Conservation (phyloP, 2,888 invertebrate genomes). For the Lagria hirta region DNA sequence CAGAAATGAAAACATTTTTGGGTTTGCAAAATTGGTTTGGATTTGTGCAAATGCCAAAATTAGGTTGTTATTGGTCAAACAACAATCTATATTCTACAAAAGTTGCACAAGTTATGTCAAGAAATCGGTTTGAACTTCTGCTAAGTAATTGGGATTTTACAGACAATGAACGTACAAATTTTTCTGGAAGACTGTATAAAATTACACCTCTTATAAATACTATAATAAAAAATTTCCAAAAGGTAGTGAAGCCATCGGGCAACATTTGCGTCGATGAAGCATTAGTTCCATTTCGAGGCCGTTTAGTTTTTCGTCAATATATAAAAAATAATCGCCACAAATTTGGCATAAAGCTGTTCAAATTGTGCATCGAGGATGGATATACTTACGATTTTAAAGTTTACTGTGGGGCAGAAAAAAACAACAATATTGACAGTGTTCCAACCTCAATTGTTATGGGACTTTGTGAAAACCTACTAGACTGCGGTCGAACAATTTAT, state of each 20-base stretch:
- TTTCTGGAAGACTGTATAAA: slow-evolving; percentile 4
- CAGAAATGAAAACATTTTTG: too few relatives aligned
- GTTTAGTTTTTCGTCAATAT: slow-evolving; percentile 10
- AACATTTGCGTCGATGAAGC: slow-evolving; percentile 12
- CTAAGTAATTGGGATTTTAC: too few relatives aligned
- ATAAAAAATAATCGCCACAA: slow-evolving; percentile 11
- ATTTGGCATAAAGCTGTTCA: slow-evolving; percentile 16
- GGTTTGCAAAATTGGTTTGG: too few relatives aligned
- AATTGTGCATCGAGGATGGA: slow-evolving; percentile 8
- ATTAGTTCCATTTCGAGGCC: slow-evolving; percentile 8
- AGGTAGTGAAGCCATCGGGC: slow-evolving; percentile 3
- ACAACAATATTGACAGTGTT: slow-evolving; percentile 18
- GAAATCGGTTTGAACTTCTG: too few relatives aligned
- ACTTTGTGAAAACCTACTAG: slow-evolving; percentile 27
- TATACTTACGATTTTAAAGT: slow-evolving; percentile 19
- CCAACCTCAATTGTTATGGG: slow-evolving; percentile 29
- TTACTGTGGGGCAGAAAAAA: slow-evolving; percentile 15
- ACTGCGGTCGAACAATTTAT: slow-evolving; percentile 23
- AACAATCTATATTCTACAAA: too few relatives aligned
- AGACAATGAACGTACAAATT: not conserved
- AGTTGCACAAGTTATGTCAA: too few relatives aligned
- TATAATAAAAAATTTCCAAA: slow-evolving; percentile 9
- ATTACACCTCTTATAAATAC: slow-evolving; percentile 10
- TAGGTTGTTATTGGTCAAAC: slow-evolving; percentile 1
- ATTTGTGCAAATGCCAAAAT: too few relatives aligned